Conservation (phyloP, 37 sponge, comb jelly and placozoan genomes). For the Diacarnus erythraeanus region DNA sequence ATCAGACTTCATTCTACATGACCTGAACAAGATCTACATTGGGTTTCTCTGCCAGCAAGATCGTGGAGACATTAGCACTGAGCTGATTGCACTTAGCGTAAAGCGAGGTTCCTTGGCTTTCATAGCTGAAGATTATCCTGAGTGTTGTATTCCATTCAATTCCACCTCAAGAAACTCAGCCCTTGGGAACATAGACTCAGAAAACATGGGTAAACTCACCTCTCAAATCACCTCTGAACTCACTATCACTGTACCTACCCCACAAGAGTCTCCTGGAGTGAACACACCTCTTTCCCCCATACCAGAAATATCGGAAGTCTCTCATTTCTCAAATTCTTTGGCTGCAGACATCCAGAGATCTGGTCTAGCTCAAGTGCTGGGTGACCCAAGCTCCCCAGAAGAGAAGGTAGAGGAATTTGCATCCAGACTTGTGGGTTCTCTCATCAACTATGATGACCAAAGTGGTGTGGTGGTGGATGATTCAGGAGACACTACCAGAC, state of each 20-base stretch:
- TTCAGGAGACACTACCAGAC: neutral
- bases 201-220: too few relatives aligned
- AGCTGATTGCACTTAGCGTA: constrained; percentile 3
- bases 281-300: constrained; percentile 27
- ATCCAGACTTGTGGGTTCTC: neutral
- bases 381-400: too few relatives aligned
- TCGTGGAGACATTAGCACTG: constrained; percentile 53
- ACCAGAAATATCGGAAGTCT: neutral
- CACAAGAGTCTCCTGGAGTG: neutral
- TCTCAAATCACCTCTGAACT: neutral
- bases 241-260: neutral
- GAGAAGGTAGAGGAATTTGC: neutral
- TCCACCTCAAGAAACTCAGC: neutral
- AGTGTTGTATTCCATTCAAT: neutral
- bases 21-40: constrained; percentile 69
- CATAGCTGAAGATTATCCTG: constrained; percentile 15
- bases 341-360: neutral
- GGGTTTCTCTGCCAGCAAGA: constrained; percentile 64
- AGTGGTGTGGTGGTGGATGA: neutral
- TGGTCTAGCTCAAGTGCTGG: neutral
- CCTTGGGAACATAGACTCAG: constrained; percentile 22
- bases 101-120: constrained; percentile 22
- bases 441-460: neutral
- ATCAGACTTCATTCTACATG: constrained; percentile 34
- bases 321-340: neutral